Conservation (phyloP, 2,888 invertebrate genomes). For the Polydrusus cervinus region DNA sequence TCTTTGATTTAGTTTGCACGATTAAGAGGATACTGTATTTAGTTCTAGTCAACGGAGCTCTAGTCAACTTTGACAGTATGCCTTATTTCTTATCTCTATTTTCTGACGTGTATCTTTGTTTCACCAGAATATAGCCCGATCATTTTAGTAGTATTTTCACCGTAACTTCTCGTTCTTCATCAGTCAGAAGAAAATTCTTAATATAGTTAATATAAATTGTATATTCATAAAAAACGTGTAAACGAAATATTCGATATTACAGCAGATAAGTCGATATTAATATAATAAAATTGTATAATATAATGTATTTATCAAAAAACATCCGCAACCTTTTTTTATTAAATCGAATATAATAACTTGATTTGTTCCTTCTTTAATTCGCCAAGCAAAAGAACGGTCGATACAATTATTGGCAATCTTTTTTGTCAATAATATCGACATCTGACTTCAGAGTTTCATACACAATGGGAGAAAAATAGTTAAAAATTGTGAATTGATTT, state of each 20-base stretch:
- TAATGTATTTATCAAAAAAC: constrained; percentile 62
- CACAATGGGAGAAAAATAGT: no score
- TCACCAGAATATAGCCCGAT: not conserved
- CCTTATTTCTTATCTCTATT: no score
- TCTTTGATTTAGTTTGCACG: no score
- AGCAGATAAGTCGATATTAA: constrained; percentile 59
- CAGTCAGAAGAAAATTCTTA: constrained; percentile 24
- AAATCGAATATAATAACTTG: constrained; percentile 37
- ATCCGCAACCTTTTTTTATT: constrained; percentile 63
- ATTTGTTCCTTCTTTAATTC: not conserved
- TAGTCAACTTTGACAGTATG: no score
- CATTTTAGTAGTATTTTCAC: not conserved
- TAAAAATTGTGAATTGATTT: no score
- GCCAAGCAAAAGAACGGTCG: constrained; percentile 1
- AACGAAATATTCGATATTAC: constrained; percentile 51
- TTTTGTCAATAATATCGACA: no score
- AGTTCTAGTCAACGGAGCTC: no score
- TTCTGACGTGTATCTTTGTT: not conserved
- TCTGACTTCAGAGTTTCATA: no score
- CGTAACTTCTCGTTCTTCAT: not conserved
- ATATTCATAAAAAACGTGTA: constrained; percentile 41
- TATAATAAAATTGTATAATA: constrained; percentile 61
- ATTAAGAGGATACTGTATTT: no score
- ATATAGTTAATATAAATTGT: constrained; percentile 42
- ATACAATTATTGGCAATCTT: no score